Percentiles rank a stretch among this genome's conserved stretches.
These are phyloP conservation scores for Neodiprion pinetum DNA, from an alignment of 1,140 invertebrate species.

Conservation along the genomic window DNA sequence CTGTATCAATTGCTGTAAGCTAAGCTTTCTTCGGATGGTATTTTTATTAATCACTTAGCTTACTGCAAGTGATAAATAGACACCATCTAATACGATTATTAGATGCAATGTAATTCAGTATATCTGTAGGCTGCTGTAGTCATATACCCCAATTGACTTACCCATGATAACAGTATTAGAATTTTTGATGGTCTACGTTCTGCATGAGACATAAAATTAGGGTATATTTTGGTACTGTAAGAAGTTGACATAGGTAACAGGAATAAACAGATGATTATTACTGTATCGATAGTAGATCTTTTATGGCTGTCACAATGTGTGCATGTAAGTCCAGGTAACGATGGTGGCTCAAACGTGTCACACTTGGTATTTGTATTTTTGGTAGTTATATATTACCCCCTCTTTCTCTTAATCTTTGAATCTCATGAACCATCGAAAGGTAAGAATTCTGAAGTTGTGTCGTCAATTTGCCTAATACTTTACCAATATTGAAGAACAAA, in stretches of 20 bases:
- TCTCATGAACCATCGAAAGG: not conserved
- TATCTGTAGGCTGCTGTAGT: not conserved
- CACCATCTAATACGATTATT: not conserved
- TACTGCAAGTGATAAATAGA: not conserved
- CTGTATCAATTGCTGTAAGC: not conserved
- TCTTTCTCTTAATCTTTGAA: not conserved
- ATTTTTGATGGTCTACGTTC: not conserved
- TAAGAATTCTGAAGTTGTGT: not conserved
- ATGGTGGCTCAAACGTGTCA: conserved; percentile 40
- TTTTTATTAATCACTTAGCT: conserved; percentile 17
- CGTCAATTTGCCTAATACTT: not conserved
- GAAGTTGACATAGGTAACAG: not conserved
- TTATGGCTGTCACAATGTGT: conserved; percentile 39
- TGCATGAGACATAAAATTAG: conserved; percentile 6
- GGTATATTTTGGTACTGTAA: not conserved
- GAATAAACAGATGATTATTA: not conserved
- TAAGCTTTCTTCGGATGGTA: conserved; percentile 10
- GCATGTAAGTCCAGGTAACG: conserved; percentile 31
- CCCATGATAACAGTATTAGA: not conserved
- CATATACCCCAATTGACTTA: not conserved
- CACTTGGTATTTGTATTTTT: conserved; percentile 17
- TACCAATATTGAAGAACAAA: too few relatives aligned
- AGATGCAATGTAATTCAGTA: not conserved
- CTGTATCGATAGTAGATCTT: conserved; percentile 28
- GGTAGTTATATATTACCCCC: not conserved